Evolutionary conservation across 2,797 vertebrate species (phyloP).

Genomic region (Ceryle rudis): DNA sequence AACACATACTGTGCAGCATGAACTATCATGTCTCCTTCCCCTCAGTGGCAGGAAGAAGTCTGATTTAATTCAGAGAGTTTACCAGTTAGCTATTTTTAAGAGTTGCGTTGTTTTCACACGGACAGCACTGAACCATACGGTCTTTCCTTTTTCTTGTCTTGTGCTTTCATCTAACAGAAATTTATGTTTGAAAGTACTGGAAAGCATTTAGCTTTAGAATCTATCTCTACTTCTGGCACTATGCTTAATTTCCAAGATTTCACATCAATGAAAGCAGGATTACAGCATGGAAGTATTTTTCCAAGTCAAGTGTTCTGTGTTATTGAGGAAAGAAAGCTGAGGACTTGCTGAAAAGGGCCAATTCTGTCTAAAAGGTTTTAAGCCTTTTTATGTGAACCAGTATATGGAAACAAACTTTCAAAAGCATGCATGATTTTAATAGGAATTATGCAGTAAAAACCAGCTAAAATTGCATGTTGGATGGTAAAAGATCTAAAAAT

Average conservation of each 20-base stretch:
- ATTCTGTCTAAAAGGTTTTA: background rate
- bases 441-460: background rate
- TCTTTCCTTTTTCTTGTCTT: slow-evolving; percentile 66
- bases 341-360: background rate
- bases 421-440: background rate
- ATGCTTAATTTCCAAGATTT: slow-evolving; percentile 68
- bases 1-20: background rate
- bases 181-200: slow-evolving; percentile 74
- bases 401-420: background rate
- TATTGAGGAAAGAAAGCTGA: background rate
- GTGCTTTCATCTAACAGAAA: slow-evolving; percentile 72
- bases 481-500: background rate
- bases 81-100: slow-evolving; percentile 64
- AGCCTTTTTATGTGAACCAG: background rate
- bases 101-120: slow-evolving; percentile 67
- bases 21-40: slow-evolving; percentile 32
- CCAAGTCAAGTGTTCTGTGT: background rate
- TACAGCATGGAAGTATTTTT: background rate
- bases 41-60: slow-evolving; percentile 59
- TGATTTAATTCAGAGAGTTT: slow-evolving; percentile 59
- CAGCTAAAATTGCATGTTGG: background rate
- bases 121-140: slow-evolving; percentile 71
- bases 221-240: slow-evolving; percentile 66
- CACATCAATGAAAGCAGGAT: background rate
- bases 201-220: slow-evolving; percentile 71